Percentiles rank a stretch among this genome's conserved stretches.
phyloP scores from a whole-genome alignment of 1,140 invertebrate species.

The Alviniconcha marisindica region DNA sequence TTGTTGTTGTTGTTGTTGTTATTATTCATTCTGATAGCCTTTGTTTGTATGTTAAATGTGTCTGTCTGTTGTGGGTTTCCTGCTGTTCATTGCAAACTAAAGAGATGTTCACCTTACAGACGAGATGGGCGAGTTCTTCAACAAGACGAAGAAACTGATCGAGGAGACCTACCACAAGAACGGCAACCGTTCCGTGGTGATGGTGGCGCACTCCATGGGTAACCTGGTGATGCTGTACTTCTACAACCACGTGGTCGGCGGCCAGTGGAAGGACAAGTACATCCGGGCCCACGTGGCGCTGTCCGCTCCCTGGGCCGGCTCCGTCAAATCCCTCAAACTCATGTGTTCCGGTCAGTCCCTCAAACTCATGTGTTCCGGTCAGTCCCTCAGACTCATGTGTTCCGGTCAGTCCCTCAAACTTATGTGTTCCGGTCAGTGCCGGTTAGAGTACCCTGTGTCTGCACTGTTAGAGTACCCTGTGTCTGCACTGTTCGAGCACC shows the following conservation, averaged over 20 bases:
- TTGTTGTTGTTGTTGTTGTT: neutral
- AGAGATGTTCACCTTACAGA: slow-evolving; percentile 82
- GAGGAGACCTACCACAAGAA: slow-evolving; percentile 91
- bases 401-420: no score
- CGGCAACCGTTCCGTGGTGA: slow-evolving; percentile 84
- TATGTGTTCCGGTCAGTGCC: no score
- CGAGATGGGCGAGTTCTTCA: slow-evolving; percentile 88
- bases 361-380: neutral
- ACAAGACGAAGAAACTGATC: slow-evolving; percentile 86
- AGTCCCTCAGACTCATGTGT: no score
- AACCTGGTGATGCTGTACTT: slow-evolving; percentile 89
- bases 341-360: slow-evolving; percentile 89
- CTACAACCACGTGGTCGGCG: slow-evolving; percentile 83
- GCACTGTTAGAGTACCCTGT: no score
- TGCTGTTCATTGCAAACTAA: no score
- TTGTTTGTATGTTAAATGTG: no score
- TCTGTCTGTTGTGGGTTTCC: no score
- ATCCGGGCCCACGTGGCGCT: slow-evolving; percentile 89
- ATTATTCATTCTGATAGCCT: no score
- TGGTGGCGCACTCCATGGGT: slow-evolving; percentile 98
- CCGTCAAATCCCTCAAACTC: slow-evolving; percentile 95
- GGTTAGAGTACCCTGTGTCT: no score
- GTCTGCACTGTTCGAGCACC: no score
- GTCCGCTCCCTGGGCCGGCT: slow-evolving; percentile 94
- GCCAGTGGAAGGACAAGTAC: slow-evolving; percentile 95